Evolutionary conservation across 2,797 vertebrate genomes (phyloP).

Genomic region (Alfaro cultratus): DNA sequence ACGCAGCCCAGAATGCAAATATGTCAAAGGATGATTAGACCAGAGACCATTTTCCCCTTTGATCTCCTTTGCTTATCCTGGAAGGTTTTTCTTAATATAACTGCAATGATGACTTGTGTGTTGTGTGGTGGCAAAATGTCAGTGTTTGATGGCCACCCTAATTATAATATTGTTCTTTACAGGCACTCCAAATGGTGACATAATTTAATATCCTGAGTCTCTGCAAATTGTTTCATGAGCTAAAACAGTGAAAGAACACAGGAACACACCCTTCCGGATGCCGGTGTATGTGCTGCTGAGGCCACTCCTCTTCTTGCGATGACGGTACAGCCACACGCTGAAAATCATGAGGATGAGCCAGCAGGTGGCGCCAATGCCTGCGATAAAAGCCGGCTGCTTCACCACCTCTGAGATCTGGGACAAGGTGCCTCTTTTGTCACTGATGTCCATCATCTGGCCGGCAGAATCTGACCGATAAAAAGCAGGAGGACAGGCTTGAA

Average conservation of each 20-base stretch:
- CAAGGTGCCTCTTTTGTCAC: constrained; percentile 77
- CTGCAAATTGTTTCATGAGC: neutral
- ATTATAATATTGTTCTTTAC: constrained; percentile 17
- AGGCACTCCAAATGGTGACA: constrained; percentile 4
- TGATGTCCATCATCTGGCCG: constrained; percentile 78
- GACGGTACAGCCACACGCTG: constrained; percentile 97
- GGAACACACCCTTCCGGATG: constrained; percentile 91
- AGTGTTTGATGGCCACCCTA: constrained; percentile 23
- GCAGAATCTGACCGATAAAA: constrained; percentile 66
- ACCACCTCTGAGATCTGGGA: constrained; percentile 97
- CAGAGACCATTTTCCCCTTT: constrained; percentile 44
- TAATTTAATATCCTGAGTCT: neutral
- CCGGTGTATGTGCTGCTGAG: constrained; percentile 94
- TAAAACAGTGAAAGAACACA: neutral
- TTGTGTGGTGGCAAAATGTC: constrained; percentile 28
- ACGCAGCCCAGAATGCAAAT: constrained; percentile 64
- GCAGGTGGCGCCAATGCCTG: constrained; percentile 95
- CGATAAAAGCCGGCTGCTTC: constrained; percentile 95
- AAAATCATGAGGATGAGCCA: constrained; percentile 98
- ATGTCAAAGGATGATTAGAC: constrained; percentile 64
- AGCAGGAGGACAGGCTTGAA: constrained; percentile 3
- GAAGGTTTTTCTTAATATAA: constrained; percentile 48
- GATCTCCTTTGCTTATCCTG: constrained; percentile 67
- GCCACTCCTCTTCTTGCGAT: constrained; percentile 94
- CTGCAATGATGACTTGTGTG: constrained; percentile 32